These are phyloP conservation scores for Danio jaintianensis DNA, from an alignment of 2,797 vertebrate species.

Conservation along the genomic window DNA sequence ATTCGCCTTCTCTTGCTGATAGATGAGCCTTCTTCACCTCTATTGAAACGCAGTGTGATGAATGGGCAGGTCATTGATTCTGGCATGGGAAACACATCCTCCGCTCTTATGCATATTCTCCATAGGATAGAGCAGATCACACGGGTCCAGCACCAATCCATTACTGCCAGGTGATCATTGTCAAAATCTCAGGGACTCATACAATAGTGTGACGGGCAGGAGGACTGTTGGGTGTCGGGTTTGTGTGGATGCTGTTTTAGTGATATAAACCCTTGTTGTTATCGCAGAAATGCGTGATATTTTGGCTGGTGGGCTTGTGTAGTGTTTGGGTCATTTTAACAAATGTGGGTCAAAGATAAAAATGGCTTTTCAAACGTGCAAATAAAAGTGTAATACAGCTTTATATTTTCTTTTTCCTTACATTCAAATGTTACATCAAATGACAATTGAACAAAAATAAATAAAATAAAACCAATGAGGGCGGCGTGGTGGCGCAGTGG, in stretches of 20 bases:
- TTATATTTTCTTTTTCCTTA: too few relatives aligned
- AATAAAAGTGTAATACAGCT: too few relatives aligned
- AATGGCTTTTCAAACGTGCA: too few relatives aligned
- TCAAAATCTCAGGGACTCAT: slow-evolving; percentile 34
- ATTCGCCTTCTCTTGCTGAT: slow-evolving; percentile 47
- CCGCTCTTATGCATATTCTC: slow-evolving; percentile 58
- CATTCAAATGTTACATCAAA: too few relatives aligned
- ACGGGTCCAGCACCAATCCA: slow-evolving; percentile 43
- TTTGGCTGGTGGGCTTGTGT: not conserved
- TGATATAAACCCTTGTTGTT: not conserved
- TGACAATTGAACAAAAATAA: too few relatives aligned
- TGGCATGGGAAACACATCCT: slow-evolving; percentile 64
- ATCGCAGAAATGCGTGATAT: not conserved
- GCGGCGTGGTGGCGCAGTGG: too few relatives aligned
- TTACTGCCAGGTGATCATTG: slow-evolving; percentile 49
- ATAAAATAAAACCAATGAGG: too few relatives aligned
- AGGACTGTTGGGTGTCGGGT: not conserved
- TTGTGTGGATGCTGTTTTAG: not conserved
- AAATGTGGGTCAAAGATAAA: too few relatives aligned
- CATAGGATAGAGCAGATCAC: slow-evolving; percentile 45
- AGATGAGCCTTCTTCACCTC: slow-evolving; percentile 55
- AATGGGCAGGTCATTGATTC: slow-evolving; percentile 75
- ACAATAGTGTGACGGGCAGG: slow-evolving; percentile 34
- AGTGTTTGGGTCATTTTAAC: not conserved
- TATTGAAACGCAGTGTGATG: slow-evolving; percentile 71